A percentile compares a stretch with the other conserved stretches of the same genome.
Conservation (phyloP, 1,140 invertebrate species). For the Hypothenemus hampei region DNA sequence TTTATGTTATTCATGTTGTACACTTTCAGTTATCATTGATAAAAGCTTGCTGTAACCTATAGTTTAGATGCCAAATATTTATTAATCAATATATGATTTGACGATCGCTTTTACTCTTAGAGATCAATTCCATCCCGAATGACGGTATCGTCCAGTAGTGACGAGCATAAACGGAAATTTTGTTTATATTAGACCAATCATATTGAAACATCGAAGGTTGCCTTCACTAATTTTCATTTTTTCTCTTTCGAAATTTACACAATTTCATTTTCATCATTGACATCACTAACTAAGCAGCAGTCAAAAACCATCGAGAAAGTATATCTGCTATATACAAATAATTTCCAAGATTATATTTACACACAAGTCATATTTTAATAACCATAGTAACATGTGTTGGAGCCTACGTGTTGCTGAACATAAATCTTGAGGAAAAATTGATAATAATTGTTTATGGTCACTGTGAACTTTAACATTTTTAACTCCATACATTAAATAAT, state of each 20-base stretch:
- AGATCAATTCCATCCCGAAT: no score
- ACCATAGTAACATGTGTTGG: neutral
- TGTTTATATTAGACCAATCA: neutral
- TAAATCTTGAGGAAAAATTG: slow-evolving; percentile 46
- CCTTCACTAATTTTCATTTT: neutral
- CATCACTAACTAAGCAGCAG: no score
- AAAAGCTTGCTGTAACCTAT: no score
- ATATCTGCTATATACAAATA: neutral
- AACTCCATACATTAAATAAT: slow-evolving; percentile 43
- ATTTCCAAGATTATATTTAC: neutral
- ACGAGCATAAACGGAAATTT: no score
- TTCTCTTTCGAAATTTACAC: neutral
- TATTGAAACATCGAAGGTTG: neutral
- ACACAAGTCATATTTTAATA: neutral
- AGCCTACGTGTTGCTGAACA: no score
- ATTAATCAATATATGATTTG: no score
- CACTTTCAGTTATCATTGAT: no score
- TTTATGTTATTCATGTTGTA: no score
- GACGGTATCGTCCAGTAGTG: no score
- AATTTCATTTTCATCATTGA: no score
- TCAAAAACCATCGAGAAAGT: neutral
- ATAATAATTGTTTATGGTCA: slow-evolving; percentile 48
- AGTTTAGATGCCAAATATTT: no score
- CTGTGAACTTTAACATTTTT: slow-evolving; percentile 42
- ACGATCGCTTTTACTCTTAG: no score